These are phyloP conservation scores for Melikaiella ostensackeni DNA, from an alignment of 2,888 invertebrate species.

Conservation along the genomic window DNA sequence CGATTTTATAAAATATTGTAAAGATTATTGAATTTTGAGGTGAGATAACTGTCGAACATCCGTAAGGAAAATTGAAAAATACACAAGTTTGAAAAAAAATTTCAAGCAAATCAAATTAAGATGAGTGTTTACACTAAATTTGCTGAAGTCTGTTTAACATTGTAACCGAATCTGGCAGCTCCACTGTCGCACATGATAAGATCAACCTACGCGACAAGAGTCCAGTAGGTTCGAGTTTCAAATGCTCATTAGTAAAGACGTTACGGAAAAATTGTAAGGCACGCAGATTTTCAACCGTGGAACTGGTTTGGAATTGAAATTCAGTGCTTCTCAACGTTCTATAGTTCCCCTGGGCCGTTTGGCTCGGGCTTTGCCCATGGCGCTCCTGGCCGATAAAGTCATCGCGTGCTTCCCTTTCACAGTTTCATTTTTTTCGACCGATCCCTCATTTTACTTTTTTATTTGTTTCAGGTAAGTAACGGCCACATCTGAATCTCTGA, in stretches of 20 bases:
- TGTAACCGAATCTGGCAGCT: conserved; percentile 26
- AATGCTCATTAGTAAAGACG: conserved; percentile 60
- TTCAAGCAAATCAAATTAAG: not conserved
- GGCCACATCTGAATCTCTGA: not conserved
- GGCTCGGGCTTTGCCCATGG: not conserved
- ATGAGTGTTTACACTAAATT: not conserved
- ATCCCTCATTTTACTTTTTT: conserved; percentile 42
- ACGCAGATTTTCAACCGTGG: conserved; percentile 42
- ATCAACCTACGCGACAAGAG: conserved; percentile 17
- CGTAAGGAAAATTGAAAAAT: too few species aligned
- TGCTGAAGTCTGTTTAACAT: not conserved
- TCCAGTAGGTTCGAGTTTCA: conserved; percentile 46
- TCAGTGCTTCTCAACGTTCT: conserved; percentile 52
- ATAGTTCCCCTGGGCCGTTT: not conserved
- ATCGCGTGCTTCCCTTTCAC: conserved; percentile 35
- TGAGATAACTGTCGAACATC: too few species aligned
- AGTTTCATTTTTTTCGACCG: conserved; percentile 42
- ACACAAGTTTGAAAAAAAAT: not conserved
- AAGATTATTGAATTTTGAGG: too few species aligned
- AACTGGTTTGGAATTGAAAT: conserved; percentile 53
- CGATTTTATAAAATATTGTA: too few species aligned
- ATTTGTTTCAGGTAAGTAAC: conserved; percentile 50
- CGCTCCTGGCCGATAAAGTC: conserved; percentile 20
- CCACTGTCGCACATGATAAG: conserved; percentile 20
- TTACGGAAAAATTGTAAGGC: conserved; percentile 55